Percentiles rank a stretch among this genome's conserved stretches.
Conservation (phyloP, 2,113 vertebrate species). For the Hippolais icterina region DNA sequence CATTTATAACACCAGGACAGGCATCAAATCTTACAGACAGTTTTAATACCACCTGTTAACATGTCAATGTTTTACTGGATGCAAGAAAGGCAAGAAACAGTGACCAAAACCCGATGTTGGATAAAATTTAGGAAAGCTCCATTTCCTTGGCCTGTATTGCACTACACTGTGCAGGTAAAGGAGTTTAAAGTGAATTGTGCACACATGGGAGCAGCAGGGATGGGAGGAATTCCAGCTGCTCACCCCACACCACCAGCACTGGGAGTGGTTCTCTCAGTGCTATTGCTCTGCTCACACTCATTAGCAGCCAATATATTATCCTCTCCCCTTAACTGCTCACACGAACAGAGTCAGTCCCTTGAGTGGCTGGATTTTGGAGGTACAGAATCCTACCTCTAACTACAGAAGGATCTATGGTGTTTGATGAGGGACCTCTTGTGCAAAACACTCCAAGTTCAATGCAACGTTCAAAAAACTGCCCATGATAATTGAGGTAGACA, state of each 20-base stretch:
- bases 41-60: background rate
- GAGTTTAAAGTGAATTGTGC: background rate
- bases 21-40: background rate
- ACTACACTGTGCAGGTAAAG: no score
- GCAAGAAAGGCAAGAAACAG: background rate
- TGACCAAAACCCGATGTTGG: background rate
- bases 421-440: background rate
- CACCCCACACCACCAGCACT: background rate
- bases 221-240: background rate
- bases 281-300: background rate
- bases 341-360: background rate
- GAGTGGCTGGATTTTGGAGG: background rate
- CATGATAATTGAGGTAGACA: background rate
- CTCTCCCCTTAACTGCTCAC: background rate
- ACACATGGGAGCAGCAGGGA: rapidly evolving
- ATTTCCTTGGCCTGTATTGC: background rate
- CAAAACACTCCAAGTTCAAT: rapidly evolving
- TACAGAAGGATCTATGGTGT: rapidly evolving
- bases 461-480: background rate
- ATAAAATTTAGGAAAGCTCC: no score
- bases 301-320: background rate
- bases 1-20: no score
- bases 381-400: background rate
- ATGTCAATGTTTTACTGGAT: rapidly evolving
- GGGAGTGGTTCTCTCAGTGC: rapidly evolving